These are phyloP conservation scores for Camarhynchus parvulus DNA, from an alignment of 2,113 vertebrate genomes.

Conservation along the genomic window DNA sequence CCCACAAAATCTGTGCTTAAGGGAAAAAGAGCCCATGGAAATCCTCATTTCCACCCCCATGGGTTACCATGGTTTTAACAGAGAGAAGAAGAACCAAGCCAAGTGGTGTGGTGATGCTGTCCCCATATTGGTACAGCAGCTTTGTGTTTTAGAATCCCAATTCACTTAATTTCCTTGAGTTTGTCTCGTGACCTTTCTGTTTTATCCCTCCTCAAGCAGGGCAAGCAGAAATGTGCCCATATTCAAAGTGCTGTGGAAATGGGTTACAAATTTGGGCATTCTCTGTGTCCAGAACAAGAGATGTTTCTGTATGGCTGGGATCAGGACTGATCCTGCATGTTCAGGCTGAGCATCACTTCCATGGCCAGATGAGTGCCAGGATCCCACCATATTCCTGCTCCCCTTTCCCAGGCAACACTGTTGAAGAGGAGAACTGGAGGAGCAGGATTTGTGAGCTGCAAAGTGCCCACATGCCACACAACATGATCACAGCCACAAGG, in stretches of 20 bases:
- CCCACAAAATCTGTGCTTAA: background rate
- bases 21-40: background rate
- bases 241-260: background rate
- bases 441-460: background rate
- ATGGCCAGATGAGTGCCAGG: background rate
- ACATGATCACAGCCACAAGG: background rate
- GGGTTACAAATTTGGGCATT: background rate
- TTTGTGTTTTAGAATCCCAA: background rate
- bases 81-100: background rate
- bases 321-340: background rate
- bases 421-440: background rate
- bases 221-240: accelerated
- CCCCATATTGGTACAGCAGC: accelerated
- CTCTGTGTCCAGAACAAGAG: background rate
- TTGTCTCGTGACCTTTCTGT: background rate
- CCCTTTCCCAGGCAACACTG: background rate
- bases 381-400: background rate
- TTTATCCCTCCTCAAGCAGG: accelerated
- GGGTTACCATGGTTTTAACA: background rate
- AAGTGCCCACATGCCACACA: background rate
- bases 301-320: background rate
- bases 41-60: background rate
- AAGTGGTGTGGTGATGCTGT: background rate
- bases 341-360: background rate
- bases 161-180: background rate